Base-by-base conservation (phyloP, 2,797 vertebrate species). In the Oreochromis grahami region DNA sequence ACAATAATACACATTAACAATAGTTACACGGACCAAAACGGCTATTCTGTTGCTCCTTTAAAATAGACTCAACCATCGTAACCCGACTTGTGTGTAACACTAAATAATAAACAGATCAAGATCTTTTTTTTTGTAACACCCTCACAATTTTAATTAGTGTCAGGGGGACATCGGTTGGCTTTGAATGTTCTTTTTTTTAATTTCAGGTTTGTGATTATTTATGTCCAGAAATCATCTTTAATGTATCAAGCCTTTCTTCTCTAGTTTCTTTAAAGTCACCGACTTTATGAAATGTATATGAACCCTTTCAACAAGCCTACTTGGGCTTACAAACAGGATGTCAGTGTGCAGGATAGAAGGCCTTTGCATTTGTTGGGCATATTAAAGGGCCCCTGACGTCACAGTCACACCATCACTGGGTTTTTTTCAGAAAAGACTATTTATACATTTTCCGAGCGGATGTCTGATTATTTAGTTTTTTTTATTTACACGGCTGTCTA, bases 171-270 rank as follows among this genome's bases (percentile, higher is more conserved):
- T 36, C 9, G 36, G 3, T 52, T 21, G n/a, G n/a, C 9, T 52
- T 52, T 21, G 0, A 21, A 21, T 52, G 50, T 52, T 52, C 5
- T 0, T 11, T 52, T 52, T 52, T 52, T 21, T 0, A 1, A 52
- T 52, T 52, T 52, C 50, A 52, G 50, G 50, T 0, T 52, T 52
- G n/a, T 52, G 50, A n/a, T 21, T 52, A 52, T 52, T 52, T 52
- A 21, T 21, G 9, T 52, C 9, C 0, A 9, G 19, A 52, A 52
- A 52, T 21, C 50, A 52, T 52, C 8, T 52, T 52, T 52, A 9
- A 21, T 1, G 50, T n/a, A 21, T 52, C 50, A 52, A 21, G 50
- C 2, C 50, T 52, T 51, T 50, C 4, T 50, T 51, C 19, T 51
- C 14, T 51, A 51, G n/a, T 52, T 52, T 52, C 50, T 52, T 52